A percentile compares a stretch with the other conserved stretches of the same genome.
These are phyloP conservation scores for Stichodactyla helianthus DNA, from an alignment of 64 coral and sea anemone species.

Conservation along the genomic window DNA sequence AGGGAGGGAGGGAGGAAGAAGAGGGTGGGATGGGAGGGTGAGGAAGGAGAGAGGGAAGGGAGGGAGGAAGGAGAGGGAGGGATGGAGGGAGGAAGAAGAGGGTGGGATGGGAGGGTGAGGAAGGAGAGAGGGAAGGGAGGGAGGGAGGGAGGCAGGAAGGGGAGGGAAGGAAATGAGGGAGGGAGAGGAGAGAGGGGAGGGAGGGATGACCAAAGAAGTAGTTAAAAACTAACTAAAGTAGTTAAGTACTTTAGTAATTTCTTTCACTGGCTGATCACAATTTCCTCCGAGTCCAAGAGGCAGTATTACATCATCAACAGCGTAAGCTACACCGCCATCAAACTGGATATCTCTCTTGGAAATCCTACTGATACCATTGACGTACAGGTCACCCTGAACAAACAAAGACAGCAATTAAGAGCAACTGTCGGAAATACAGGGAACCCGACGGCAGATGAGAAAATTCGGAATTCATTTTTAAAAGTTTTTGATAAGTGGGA, in stretches of 20 bases:
- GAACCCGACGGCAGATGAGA: too few relatives aligned
- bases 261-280: conserved; percentile 55
- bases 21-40: too few relatives aligned
- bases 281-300: conserved; percentile 75
- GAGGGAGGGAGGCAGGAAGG: neutral
- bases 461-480: too few relatives aligned
- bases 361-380: conserved; percentile 73
- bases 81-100: neutral
- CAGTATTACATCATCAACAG: conserved; percentile 53
- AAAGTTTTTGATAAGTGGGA: too few relatives aligned
- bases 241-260: conserved; percentile 1
- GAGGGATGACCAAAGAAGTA: neutral
- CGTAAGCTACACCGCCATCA: conserved; percentile 62
- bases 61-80: neutral
- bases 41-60: neutral
- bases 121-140: neutral
- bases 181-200: neutral
- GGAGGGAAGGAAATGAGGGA: neutral
- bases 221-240: neutral
- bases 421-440: neutral
- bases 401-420: neutral
- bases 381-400: conserved; percentile 74
- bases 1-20: too few relatives aligned
- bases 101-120: neutral
- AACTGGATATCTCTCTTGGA: conserved; percentile 63